Base-by-base conservation (phyloP, 1,140 invertebrate species). In the Ctenoplectra terminalis region DNA sequence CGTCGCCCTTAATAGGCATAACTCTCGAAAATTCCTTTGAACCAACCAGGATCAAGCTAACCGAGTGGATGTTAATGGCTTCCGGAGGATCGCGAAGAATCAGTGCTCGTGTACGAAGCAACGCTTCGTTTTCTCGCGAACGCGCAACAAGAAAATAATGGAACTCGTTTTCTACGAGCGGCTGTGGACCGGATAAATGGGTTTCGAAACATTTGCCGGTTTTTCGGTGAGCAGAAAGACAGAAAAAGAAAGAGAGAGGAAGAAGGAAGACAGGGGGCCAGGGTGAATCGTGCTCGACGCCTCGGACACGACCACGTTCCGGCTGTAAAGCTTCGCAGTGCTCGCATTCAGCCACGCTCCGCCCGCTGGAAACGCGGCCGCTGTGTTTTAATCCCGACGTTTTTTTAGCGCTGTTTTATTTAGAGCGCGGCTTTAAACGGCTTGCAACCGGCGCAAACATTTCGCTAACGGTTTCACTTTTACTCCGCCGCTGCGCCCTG, bases 1-100 rank as follows among this genome's bases (percentile, higher is more conserved):
- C 83, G 64, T 80, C 72, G 72, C 61, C 63, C 83, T 79, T 82
- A 86, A 86, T 86, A 85, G 84, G 70, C 83, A 61, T 71, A 82
- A 67, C 85, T 52, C 58, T 72, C 46, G 52, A 61, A n/a, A 66
- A 69, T 54, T 79, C 58, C 60, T 77, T 69, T 58, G 70, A 64
- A 6, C 26, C 17, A 1, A 11, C 46, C 34, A 56, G 54, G 52
- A 46, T 40, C 61, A 15, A 17, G 31, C 23, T 8, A 26, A 26
- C 26, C 64, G 66, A 50, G 71, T 29, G n/a, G 70, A 70, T 70
- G 58, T 72, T 77, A 74, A 86, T 77, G 79, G 69, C 79, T 80
- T 63, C 48, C 79, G 78, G 67, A 58, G 37, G 64, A 67, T 67
- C 31, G 34, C 34, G 58, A 20, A 34, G 31, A 34, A 34, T 34